These are phyloP conservation scores for Aspiorhynchus laticeps DNA, from an alignment of 2,113 vertebrate species.

Conservation along the genomic window DNA sequence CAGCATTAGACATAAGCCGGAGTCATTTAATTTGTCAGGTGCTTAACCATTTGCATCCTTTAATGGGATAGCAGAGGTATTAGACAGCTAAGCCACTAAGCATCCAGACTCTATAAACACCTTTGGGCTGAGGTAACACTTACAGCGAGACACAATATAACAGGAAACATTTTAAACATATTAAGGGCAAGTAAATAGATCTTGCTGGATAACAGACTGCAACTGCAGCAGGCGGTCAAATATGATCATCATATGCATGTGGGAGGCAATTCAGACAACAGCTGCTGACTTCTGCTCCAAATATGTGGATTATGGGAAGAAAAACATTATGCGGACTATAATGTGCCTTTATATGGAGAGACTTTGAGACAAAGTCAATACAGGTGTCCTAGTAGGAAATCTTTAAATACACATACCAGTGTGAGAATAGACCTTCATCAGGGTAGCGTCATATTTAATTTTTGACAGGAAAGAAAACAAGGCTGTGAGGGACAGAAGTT, in stretches of 20 bases:
- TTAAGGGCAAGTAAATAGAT: conserved; percentile 34
- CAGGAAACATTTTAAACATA: conserved; percentile 13
- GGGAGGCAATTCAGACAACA: conserved; percentile 22
- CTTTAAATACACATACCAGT: conserved; percentile 46
- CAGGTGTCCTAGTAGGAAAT: background rate
- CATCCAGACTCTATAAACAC: conserved; percentile 36
- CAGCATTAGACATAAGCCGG: conserved; percentile 51
- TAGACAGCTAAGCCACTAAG: conserved; percentile 60
- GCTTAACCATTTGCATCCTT: conserved; percentile 55
- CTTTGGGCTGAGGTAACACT: conserved; percentile 5
- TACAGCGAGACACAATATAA: conserved; percentile 10
- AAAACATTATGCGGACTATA: background rate
- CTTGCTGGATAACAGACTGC: conserved; percentile 19
- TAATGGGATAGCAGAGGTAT: conserved; percentile 62
- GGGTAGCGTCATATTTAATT: background rate
- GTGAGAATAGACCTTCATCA: conserved; percentile 34
- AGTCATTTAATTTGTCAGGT: conserved; percentile 61
- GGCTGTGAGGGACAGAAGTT: background rate
- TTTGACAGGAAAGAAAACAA: background rate
- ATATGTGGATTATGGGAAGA: conserved; percentile 28
- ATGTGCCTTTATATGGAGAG: background rate
- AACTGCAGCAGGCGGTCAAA: conserved; percentile 39
- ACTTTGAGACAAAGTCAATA: conserved; percentile 22
- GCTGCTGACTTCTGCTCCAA: conserved; percentile 31
- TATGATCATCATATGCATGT: conserved; percentile 9